Evolutionary conservation across 2,888 invertebrate species (phyloP).

Genomic region (Scotopteryx bipunctaria): DNA sequence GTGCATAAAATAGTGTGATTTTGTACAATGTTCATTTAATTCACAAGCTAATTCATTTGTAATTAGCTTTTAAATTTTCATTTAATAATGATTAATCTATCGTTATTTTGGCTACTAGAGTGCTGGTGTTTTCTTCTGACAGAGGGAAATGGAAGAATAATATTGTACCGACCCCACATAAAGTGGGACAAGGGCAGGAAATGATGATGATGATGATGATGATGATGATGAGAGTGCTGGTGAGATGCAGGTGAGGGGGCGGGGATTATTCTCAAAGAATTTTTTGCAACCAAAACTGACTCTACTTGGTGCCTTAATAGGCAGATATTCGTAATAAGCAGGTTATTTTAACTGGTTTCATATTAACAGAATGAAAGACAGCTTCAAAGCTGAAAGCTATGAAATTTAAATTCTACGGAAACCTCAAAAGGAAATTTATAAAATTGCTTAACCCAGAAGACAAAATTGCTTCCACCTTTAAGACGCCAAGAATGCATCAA

Average conservation of each 20-base stretch:
- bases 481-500: conserved; percentile 19
- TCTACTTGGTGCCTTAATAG: no score
- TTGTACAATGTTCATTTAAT: neutral
- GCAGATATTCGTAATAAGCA: no score
- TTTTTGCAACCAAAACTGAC: no score
- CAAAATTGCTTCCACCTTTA: conserved; percentile 14
- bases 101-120: neutral
- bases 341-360: neutral
- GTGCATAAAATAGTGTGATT: conserved; percentile 1
- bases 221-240: no score
- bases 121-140: no score
- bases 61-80: conserved; percentile 2
- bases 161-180: no score
- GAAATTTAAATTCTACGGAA: conserved; percentile 3
- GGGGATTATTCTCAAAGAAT: no score
- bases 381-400: conserved; percentile 3
- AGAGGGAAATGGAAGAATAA: no score
- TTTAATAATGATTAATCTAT: neutral
- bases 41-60: conserved; percentile 7
- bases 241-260: no score
- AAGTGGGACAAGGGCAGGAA: no score
- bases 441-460: conserved; percentile 11
- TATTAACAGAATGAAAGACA: neutral
- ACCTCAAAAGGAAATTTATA: conserved; percentile 15
- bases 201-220: no score